Percentiles rank a stretch among this genome's conserved stretches.
Conservation (phyloP, 2,113 vertebrate genomes). For the Pelvicachromis taeniatus region DNA sequence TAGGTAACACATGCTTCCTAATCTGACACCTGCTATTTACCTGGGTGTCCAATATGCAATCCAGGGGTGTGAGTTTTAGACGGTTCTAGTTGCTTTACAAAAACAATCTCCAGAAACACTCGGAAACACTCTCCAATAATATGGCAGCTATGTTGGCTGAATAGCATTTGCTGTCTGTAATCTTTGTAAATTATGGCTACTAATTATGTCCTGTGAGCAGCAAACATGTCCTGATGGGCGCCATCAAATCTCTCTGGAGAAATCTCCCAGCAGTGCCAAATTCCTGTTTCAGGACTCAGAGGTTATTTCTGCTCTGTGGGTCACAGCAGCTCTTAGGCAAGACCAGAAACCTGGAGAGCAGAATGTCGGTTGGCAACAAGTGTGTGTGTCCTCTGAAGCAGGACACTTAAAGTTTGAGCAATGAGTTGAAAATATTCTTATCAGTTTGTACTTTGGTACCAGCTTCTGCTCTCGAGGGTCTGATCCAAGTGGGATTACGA, state of each 20-base stretch:
- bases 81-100: neutral
- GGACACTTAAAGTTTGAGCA: neutral
- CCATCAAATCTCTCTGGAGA: slow-evolving; percentile 60
- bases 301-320: slow-evolving; percentile 63
- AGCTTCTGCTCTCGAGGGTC: neutral
- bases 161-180: slow-evolving; percentile 8
- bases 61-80: neutral
- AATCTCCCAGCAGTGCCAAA: slow-evolving; percentile 62
- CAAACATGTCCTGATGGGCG: slow-evolving; percentile 36
- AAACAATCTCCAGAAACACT: neutral
- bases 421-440: neutral
- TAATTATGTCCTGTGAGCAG: slow-evolving; percentile 43
- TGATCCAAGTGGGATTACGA: neutral
- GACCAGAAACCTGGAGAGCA: slow-evolving; percentile 32
- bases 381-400: neutral
- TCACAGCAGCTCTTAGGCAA: slow-evolving; percentile 26
- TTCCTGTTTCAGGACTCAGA: slow-evolving; percentile 59
- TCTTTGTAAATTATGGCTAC: slow-evolving; percentile 13
- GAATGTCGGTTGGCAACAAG: neutral
- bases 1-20: slow-evolving; percentile 33
- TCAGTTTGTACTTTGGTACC: neutral
- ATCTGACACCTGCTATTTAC: slow-evolving; percentile 28
- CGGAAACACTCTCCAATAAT: neutral
- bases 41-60: neutral
- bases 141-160: neutral